Evolutionary conservation across 2,888 invertebrate genomes (phyloP).

Genomic region (Lordiphosa andalusiaca): DNA sequence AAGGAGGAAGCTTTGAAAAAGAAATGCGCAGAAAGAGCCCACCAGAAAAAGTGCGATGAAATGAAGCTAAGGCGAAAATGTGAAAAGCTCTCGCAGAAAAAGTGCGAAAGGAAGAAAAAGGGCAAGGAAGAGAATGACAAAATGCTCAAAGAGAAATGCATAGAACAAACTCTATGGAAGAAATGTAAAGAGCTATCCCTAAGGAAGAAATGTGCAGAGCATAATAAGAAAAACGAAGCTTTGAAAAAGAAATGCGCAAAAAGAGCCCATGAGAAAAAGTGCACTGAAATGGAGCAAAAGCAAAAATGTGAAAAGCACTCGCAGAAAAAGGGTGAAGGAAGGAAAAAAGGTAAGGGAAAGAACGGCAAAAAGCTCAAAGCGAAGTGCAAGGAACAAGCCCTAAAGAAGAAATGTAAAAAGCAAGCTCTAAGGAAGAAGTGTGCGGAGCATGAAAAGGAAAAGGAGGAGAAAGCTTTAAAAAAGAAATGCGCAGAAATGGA

Average conservation of each 20-base stretch:
- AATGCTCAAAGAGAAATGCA: not conserved
- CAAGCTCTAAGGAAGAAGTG: too few relatives aligned
- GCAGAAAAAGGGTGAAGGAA: not conserved
- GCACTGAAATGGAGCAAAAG: not conserved
- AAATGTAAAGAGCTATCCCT: too few relatives aligned
- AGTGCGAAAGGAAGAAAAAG: not conserved
- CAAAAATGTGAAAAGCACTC: too few relatives aligned
- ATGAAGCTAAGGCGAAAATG: not conserved
- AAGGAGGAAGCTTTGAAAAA: not conserved
- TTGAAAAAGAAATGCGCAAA: conserved; percentile 2
- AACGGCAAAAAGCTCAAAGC: not conserved
- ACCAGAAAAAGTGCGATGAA: not conserved
- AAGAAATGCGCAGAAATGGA: not conserved
- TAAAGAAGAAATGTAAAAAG: conserved; percentile 1
- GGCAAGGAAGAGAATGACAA: too few relatives aligned
- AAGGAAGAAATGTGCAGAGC: too few relatives aligned
- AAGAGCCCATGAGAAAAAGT: not conserved
- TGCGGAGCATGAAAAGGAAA: too few relatives aligned
- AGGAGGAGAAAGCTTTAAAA: not conserved
- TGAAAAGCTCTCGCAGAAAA: not conserved
- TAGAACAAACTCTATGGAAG: not conserved
- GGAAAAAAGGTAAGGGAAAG: not conserved
- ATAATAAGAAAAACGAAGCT: not conserved
- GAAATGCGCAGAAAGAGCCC: not conserved
- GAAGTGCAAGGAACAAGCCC: not conserved